A percentile compares a stretch with the other conserved stretches of the same genome.
Evolutionary conservation across 2,888 invertebrate genomes (phyloP).

Genomic region (Leuctra nigra): DNA sequence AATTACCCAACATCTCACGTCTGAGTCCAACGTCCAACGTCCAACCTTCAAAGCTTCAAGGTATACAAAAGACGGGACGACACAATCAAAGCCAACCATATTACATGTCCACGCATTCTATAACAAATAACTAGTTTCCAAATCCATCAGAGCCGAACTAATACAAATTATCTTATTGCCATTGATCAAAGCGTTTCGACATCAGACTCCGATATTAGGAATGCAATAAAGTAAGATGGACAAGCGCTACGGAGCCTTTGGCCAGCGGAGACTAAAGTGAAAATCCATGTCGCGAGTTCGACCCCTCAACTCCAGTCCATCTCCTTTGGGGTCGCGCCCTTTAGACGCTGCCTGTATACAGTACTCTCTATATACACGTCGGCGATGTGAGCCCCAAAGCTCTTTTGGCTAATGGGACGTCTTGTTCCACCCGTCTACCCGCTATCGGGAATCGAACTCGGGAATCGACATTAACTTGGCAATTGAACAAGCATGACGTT

Average conservation of each 20-base stretch:
- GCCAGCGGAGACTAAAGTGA: not conserved
- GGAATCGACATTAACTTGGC: not conserved
- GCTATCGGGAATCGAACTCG: slow-evolving; percentile 17
- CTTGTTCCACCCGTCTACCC: slow-evolving; percentile 2
- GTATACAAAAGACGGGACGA: too few relatives aligned
- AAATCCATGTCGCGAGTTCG: slow-evolving; percentile 9
- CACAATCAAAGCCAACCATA: too few relatives aligned
- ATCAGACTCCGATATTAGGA: not conserved
- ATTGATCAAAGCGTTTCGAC: not conserved
- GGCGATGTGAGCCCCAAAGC: slow-evolving; percentile 8
- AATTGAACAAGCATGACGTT: not conserved
- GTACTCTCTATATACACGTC: not conserved
- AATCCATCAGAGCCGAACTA: not conserved
- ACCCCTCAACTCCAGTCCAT: not conserved
- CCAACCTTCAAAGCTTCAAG: too few relatives aligned
- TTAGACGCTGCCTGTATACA: not conserved
- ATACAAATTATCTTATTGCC: not conserved
- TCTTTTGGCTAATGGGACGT: slow-evolving; percentile 16
- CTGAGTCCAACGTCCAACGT: too few relatives aligned
- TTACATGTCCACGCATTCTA: too few relatives aligned
- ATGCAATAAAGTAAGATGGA: slow-evolving; percentile 16
- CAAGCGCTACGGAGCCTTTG: not conserved
- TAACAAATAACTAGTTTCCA: too few relatives aligned
- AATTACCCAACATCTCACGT: too few relatives aligned
- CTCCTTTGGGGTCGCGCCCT: slow-evolving; percentile 13